These are phyloP conservation scores for Parauchenoglanis punctatus DNA, from an alignment of 2,797 vertebrate genomes.

Conservation along the genomic window DNA sequence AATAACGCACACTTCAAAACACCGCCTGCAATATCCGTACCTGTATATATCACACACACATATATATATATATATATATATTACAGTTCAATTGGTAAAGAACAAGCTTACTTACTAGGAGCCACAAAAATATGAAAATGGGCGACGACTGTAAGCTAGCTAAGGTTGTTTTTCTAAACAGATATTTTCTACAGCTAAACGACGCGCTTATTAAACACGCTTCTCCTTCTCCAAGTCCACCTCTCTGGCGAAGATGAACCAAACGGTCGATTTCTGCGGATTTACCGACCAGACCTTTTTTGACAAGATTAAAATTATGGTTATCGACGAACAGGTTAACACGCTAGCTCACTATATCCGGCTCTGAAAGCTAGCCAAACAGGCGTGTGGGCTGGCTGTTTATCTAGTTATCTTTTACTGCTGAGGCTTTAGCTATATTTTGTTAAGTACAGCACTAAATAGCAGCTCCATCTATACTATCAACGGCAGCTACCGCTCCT, in stretches of 20 bases:
- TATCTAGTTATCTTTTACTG: slow-evolving; percentile 6
- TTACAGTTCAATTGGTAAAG: background rate
- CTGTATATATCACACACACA: background rate
- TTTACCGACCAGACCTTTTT: slow-evolving; percentile 10
- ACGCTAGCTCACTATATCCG: slow-evolving; percentile 9
- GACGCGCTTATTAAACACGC: background rate
- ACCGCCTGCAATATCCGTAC: background rate
- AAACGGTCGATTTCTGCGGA: background rate
- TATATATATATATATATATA: no score
- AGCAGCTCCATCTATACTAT: slow-evolving; percentile 19
- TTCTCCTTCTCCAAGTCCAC: background rate
- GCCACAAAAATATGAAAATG: slow-evolving; percentile 29
- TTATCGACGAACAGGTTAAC: slow-evolving; percentile 25
- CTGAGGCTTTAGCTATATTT: background rate
- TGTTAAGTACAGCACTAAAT: background rate
- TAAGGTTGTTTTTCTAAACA: background rate
- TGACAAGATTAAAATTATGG: slow-evolving; percentile 41
- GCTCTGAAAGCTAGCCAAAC: background rate
- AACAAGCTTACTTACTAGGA: slow-evolving; percentile 10
- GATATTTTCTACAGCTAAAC: slow-evolving; percentile 10
- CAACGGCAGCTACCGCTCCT: slow-evolving; percentile 44
- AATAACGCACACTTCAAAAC: slow-evolving; percentile 1
- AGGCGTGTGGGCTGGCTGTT: slow-evolving; percentile 3
- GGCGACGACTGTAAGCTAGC: slow-evolving; percentile 19
- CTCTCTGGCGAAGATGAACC: slow-evolving; percentile 12